Conservation (phyloP, 1,140 invertebrate species). For the Diploscapter pachys region DNA sequence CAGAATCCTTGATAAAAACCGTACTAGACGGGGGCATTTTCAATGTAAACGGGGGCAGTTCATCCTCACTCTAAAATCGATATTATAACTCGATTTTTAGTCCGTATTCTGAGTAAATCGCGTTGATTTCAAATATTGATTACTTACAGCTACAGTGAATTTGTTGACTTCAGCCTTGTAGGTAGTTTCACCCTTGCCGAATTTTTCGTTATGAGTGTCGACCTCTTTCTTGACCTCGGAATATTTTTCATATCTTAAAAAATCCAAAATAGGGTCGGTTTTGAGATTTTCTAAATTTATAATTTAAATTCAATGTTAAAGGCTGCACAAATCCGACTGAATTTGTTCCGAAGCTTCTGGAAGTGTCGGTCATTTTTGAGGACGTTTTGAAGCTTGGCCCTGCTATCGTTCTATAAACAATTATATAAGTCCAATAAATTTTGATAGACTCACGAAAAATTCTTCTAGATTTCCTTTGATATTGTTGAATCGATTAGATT, state of each 20-base stretch:
- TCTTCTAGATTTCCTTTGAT: too few relatives aligned
- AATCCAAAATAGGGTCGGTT: too few relatives aligned
- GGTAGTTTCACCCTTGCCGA: conserved; percentile 7
- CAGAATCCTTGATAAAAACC: not conserved
- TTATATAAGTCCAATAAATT: too few relatives aligned
- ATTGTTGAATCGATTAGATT: too few relatives aligned
- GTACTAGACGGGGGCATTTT: conserved; percentile 1
- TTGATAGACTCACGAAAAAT: too few relatives aligned
- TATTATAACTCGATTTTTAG: not conserved
- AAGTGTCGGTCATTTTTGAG: too few relatives aligned
- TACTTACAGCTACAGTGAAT: conserved; percentile 20
- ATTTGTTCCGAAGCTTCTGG: too few relatives aligned
- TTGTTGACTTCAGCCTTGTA: conserved; percentile 17
- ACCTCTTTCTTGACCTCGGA: conserved; percentile 24
- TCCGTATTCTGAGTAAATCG: not conserved
- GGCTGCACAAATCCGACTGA: too few relatives aligned
- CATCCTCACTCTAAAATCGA: conserved; percentile 5
- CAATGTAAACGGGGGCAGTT: conserved; percentile 18
- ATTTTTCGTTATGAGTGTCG: conserved; percentile 24
- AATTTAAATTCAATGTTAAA: too few relatives aligned
- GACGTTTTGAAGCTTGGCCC: too few relatives aligned
- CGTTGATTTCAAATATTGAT: not conserved
- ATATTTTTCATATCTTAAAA: conserved; percentile 17
- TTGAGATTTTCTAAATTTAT: too few relatives aligned
- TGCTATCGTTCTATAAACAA: too few relatives aligned